Conservation (phyloP, 2,113 vertebrate genomes). For the Hylia prasina region DNA sequence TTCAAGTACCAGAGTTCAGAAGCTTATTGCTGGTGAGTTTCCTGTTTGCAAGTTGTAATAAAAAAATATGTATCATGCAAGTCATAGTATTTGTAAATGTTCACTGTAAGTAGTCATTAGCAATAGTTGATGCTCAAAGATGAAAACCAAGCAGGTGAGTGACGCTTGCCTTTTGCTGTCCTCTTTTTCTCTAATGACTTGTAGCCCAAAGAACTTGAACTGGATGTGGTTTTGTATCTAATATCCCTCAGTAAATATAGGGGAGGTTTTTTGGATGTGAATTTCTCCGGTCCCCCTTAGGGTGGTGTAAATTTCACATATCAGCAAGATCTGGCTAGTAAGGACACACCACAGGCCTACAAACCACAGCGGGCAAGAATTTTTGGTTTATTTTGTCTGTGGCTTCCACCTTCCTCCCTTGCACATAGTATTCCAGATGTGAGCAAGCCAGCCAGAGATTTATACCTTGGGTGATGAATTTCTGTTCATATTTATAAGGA, state of each 20-base stretch:
- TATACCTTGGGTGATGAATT: neutral
- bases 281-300: neutral
- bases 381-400: neutral
- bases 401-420: neutral
- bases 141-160: neutral
- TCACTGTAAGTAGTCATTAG: neutral
- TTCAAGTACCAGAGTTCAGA: neutral
- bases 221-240: neutral
- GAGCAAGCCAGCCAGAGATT: neutral
- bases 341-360: neutral
- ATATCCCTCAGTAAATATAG: neutral
- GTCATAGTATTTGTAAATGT: neutral
- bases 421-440: neutral
- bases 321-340: neutral
- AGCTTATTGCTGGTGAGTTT: neutral
- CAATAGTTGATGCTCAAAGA: neutral
- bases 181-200: neutral
- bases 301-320: neutral
- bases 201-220: neutral
- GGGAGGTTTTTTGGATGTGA: neutral
- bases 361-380: neutral
- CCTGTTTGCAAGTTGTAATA: neutral
- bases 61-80: rapidly evolving
- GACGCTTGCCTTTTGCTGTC: neutral
- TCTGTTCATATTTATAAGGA: neutral